Base-by-base conservation (phyloP, 64 coral and sea anemone genomes). In the Actinia tenebrosa region DNA sequence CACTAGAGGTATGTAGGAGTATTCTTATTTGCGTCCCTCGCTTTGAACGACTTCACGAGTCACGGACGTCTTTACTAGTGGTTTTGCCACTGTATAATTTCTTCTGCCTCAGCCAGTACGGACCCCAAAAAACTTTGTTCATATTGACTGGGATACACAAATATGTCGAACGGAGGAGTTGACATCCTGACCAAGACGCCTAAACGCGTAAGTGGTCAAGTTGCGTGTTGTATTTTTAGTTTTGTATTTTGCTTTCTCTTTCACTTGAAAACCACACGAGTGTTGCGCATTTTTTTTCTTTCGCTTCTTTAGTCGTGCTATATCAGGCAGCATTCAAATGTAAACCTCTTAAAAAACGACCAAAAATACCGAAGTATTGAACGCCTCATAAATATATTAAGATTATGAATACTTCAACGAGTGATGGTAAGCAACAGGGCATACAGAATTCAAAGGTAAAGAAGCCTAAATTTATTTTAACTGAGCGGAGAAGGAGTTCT, bases 171-270 rank as follows among this genome's bases (percentile, higher is more conserved):
- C 17, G 79, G 79, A 75, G 69, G 69, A 22, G 79, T 53, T 81
- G 79, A 81, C 79, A 50, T 81, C 13, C 44, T 81, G 79, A 81
- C 79, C 79, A 81, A 81, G 50, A 81, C 79, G 43, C 79, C 79
- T n/a, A 81, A 81, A 81, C 79, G 79, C 16, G 79, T 81, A 81
- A 81, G 79, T 75, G 69, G 69, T 47, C 23, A 50, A 81, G 5
- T 81, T 53, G 16, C 45, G 45, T 81, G 50, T 23, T 53, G 50
- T 53, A 81, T 50, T 53, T 45, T 53, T 53, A 45, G 22, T 11
- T 80, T 2, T 45, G 0, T 50, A 80, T 19, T 75, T 75, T 18
- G 45, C 45, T 81, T 81, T 81, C 79, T 23, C 50, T 81, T 81
- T 81, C 79, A 81, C 17, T 54, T 20, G 79, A 46, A 54, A 54